Base-by-base conservation (phyloP, 2,797 vertebrate genomes). In the Amniataba percoides region DNA sequence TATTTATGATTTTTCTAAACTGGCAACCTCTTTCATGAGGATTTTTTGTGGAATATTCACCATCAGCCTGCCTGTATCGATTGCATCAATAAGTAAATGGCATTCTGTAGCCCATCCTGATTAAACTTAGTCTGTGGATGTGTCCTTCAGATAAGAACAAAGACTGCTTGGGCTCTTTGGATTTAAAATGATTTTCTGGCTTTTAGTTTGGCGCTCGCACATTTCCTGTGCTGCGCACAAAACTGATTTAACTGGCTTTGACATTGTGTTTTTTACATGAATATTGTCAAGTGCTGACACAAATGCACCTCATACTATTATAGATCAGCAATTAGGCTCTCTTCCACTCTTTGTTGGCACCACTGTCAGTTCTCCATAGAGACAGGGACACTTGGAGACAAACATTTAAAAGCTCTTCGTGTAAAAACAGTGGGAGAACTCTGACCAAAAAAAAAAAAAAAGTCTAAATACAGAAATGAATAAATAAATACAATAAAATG, bases 401-500 rank as follows among this genome's bases (percentile, higher is more conserved):
- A 92, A 94, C 91, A 94, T 90, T 93, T 88, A 92, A 94, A 94
- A 94, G 92, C 95, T 93, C 91, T 92, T 90, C 84, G 83, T 91
- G 84, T 91, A 87, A 90, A 95, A 95, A 92, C 87, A 83, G 80
- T 77, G 31, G 82, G 82, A 91, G 81, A 81, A 81, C 77, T 78
- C 65, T 71, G 73, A 31, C 27, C 27, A 31, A 31, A 31, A 31
- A 31, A 84, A 81, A 89, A 73, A 75, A 83, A 93, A 93, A 85
- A 78, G 78, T 90, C 89, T 90, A 92, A 92, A 94, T 91, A 88
- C 84, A 90, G 89, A 93, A 92, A 95, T 94, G 89, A 95, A 95
- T 95, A 94, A 95, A 94, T 93, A 95, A 95, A 94, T 94, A 94
- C 91, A 94, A 91, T 82, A 86, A 91, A 94, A 93, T 92, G 90